Conservation (phyloP, 2,113 vertebrate species). For the Xerus inauris region DNA sequence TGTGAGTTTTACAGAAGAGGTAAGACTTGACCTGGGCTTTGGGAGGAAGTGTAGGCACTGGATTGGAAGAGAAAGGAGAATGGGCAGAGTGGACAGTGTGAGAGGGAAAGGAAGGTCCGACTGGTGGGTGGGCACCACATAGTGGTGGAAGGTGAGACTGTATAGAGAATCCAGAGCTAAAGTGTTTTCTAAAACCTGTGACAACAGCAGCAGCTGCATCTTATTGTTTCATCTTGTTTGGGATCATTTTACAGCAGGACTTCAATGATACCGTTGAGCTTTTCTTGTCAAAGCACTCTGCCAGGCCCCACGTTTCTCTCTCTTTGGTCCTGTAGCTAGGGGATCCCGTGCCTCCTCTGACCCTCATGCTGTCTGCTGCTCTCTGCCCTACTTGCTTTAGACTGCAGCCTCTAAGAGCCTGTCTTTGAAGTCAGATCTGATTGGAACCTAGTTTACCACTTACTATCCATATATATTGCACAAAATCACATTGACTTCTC, state of each 20-base stretch:
- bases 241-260: not conserved
- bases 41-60: not conserved
- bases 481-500: not conserved
- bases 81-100: not conserved
- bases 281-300: not conserved
- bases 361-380: not conserved
- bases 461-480: not conserved
- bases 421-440: not conserved
- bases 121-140: too few species aligned
- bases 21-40: not conserved
- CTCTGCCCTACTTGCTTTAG: not conserved
- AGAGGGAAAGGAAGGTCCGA: not conserved
- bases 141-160: not conserved
- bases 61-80: not conserved
- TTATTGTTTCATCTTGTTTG: not conserved
- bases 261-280: not conserved
- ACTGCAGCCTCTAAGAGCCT: not conserved
- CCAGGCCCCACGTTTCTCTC: not conserved
- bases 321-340: not conserved
- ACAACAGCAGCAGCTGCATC: not conserved
- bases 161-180: not conserved
- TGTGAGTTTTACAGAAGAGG: not conserved
- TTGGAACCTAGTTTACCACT: not conserved
- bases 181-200: conserved; percentile 8
- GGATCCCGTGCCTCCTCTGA: not conserved